phyloP scores from a whole-genome alignment of 1,140 invertebrate species.

The Trichomalopsis sarcophagae region DNA sequence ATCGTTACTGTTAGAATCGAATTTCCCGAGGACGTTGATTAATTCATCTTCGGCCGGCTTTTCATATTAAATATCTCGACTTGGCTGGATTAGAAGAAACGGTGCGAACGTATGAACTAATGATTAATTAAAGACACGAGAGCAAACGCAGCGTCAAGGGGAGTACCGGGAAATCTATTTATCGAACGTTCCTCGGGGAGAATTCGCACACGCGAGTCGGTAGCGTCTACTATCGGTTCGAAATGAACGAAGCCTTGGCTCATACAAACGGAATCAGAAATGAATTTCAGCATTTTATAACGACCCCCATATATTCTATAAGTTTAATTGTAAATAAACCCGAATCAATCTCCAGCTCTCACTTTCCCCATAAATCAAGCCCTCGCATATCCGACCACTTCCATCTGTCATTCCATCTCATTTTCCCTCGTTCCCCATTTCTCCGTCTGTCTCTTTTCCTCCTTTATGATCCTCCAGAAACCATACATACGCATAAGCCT shows the following conservation, averaged over 20 bases:
- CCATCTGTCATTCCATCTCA: neutral
- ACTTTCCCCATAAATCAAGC: neutral
- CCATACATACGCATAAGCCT: neutral
- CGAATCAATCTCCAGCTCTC: neutral
- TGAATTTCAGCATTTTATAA: too few species aligned
- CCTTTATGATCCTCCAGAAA: neutral
- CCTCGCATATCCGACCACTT: neutral
- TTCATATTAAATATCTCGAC: too few species aligned
- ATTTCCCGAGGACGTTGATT: too few species aligned
- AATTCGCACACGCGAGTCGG: too few species aligned
- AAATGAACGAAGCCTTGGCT: too few species aligned
- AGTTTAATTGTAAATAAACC: neutral
- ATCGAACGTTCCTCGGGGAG: too few species aligned
- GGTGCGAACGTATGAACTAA: neutral
- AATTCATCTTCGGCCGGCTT: too few species aligned
- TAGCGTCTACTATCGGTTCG: too few species aligned
- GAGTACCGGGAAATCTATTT: neutral
- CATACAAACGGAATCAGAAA: too few species aligned
- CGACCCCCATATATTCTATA: neutral
- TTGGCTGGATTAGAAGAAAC: too few species aligned
- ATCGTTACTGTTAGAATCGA: too few species aligned
- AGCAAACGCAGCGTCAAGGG: neutral
- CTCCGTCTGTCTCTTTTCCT: neutral
- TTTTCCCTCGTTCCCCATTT: neutral
- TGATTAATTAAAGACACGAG: neutral